Evolutionary conservation across 2,797 vertebrate genomes (phyloP).

Genomic region (Hipposideros larvatus): DNA sequence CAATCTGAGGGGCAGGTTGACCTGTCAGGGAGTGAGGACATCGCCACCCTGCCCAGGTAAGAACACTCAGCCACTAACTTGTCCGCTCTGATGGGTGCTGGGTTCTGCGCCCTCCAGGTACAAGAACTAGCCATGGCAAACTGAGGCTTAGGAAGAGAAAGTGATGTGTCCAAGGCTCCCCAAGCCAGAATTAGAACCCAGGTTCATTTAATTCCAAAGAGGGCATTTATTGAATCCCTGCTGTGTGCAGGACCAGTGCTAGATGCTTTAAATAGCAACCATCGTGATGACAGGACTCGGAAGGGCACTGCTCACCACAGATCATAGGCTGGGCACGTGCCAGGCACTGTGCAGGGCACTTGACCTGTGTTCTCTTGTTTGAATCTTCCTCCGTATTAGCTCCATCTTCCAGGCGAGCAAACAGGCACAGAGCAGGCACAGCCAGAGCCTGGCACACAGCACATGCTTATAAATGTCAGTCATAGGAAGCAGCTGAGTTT

Average conservation of each 20-base stretch:
- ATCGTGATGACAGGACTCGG: accelerated
- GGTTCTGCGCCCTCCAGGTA: accelerated
- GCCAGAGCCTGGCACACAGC: neutral
- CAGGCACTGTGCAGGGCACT: accelerated
- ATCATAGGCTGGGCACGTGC: accelerated
- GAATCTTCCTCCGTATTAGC: neutral
- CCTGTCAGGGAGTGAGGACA: neutral
- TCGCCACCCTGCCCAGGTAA: neutral
- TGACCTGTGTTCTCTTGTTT: accelerated
- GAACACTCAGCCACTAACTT: accelerated
- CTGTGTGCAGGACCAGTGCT: neutral
- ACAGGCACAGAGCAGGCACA: neutral
- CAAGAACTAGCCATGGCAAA: neutral
- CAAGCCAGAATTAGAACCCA: neutral
- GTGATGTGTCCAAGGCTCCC: accelerated
- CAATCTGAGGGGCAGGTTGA: neutral
- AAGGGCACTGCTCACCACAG: accelerated
- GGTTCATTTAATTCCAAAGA: neutral
- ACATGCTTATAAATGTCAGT: neutral
- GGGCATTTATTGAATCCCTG: neutral
- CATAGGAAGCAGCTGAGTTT: neutral
- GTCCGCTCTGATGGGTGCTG: accelerated
- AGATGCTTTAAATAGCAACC: neutral
- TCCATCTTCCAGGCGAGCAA: neutral
- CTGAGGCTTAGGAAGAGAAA: neutral